These are phyloP conservation scores for Bolinopsis microptera DNA, from an alignment of 37 sponge, comb jelly and placozoan genomes.

Conservation along the genomic window DNA sequence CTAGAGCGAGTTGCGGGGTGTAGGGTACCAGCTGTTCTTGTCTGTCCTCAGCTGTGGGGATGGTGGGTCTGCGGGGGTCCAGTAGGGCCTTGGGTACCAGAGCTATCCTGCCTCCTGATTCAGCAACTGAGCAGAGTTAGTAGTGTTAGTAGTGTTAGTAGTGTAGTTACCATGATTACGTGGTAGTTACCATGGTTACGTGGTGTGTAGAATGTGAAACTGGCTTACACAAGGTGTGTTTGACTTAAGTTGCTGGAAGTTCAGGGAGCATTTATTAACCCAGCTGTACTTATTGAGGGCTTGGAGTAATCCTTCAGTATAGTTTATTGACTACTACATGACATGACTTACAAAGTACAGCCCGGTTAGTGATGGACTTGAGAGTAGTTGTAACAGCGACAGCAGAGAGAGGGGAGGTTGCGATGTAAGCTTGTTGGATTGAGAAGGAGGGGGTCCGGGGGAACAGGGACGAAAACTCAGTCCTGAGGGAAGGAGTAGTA, in stretches of 20 bases:
- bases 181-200: too few relatives aligned
- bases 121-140: not conserved
- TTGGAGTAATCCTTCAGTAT: too few relatives aligned
- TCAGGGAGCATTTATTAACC: too few relatives aligned
- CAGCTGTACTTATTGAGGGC: too few relatives aligned
- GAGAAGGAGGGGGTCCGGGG: not conserved
- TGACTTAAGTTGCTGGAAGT: too few relatives aligned
- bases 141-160: not conserved
- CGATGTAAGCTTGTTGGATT: conserved; percentile 46
- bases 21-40: conserved; percentile 29
- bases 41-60: conserved; percentile 30
- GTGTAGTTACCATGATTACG: too few relatives aligned
- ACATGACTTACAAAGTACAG: conserved; percentile 59
- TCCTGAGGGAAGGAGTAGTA: too few relatives aligned
- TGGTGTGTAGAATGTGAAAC: too few relatives aligned
- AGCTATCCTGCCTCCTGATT: not conserved
- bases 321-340: too few relatives aligned
- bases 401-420: not conserved
- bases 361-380: conserved; percentile 50
- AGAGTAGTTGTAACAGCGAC: conserved; percentile 25
- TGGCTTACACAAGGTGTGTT: too few relatives aligned
- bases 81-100: conserved; percentile 51
- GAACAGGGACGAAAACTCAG: conserved; percentile 49
- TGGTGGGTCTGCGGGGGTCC: conserved; percentile 29
- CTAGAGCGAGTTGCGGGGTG: conserved; percentile 19